Conservation (phyloP, 2,113 vertebrate species). For the Marmota flaviventris region DNA sequence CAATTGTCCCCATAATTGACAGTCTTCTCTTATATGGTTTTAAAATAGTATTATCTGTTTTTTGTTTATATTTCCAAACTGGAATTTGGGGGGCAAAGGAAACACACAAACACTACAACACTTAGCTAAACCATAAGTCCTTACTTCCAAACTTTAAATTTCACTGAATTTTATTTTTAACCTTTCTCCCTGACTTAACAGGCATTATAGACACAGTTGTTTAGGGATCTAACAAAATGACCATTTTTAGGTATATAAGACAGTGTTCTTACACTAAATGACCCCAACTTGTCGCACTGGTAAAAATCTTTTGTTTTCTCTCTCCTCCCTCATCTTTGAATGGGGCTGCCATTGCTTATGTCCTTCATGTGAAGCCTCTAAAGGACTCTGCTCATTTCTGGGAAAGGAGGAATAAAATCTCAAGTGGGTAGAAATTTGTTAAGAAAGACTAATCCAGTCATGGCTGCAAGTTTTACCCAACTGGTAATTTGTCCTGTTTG, state of each 20-base stretch:
- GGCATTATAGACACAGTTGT: background rate
- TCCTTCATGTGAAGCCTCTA: background rate
- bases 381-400: background rate
- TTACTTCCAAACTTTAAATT: background rate
- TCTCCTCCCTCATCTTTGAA: background rate
- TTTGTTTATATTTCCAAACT: background rate
- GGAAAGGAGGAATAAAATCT: background rate
- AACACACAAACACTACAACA: background rate
- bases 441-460: background rate
- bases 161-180: conserved; percentile 41
- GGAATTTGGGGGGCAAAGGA: accelerated
- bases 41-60: background rate
- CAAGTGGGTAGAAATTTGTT: background rate
- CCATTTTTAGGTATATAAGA: background rate
- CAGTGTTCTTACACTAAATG: background rate
- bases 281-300: background rate
- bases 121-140: background rate
- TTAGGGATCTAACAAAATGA: background rate
- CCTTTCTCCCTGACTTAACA: background rate
- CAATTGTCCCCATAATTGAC: background rate
- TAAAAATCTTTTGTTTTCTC: background rate
- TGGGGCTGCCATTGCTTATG: background rate
- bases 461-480: background rate
- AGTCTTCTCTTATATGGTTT: background rate
- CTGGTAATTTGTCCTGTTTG: no score